A percentile compares a stretch with the other conserved stretches of the same genome.
Evolutionary conservation across 2,113 vertebrate genomes (phyloP).

Genomic region (Rissa tridactyla): DNA sequence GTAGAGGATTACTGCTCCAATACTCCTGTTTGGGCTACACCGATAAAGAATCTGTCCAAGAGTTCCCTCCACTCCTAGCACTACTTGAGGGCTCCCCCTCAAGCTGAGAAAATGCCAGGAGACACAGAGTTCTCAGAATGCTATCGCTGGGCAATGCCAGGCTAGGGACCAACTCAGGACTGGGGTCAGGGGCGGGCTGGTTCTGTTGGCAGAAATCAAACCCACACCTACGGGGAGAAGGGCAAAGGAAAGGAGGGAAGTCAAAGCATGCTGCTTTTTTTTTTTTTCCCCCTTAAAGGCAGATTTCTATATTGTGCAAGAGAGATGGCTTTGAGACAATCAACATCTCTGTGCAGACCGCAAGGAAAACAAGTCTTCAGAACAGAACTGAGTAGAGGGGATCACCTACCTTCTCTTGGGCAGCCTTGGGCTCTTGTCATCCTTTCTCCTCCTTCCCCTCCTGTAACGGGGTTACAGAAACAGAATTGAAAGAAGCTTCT

Average conservation of each 20-base stretch:
- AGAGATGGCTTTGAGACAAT: neutral
- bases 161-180: neutral
- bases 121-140: neutral
- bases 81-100: neutral
- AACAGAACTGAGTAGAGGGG: neutral
- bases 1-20: neutral
- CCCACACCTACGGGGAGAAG: neutral
- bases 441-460: constrained; percentile 93
- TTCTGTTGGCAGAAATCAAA: neutral
- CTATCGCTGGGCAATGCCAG: neutral
- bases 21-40: neutral
- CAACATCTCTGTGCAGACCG: neutral
- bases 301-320: neutral
- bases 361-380: neutral
- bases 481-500: neutral
- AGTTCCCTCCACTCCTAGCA: neutral
- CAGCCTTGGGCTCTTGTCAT: constrained; percentile 94
- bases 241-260: neutral
- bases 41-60: neutral
- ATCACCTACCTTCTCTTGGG: constrained; percentile 89
- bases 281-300: neutral
- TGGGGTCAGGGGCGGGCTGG: accelerated
- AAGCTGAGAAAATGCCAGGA: neutral
- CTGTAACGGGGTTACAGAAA: constrained; percentile 69
- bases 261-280: neutral